Base-by-base conservation (phyloP, 1,140 invertebrate species). In the Ctenoplectra terminalis region DNA sequence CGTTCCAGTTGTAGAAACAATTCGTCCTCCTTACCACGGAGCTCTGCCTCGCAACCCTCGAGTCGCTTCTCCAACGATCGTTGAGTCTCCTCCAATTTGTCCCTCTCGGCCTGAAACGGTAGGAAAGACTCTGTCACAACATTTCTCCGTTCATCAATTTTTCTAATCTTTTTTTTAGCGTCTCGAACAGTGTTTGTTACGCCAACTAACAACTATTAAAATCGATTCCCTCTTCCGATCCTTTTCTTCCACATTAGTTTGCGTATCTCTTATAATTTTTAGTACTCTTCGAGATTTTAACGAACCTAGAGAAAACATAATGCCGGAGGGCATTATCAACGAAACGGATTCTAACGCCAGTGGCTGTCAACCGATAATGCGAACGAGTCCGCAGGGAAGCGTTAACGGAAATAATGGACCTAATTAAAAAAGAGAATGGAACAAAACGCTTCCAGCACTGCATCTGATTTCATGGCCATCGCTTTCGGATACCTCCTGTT, bases 11-110 rank as follows among this genome's bases (percentile, higher is more conserved):
- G 95, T 2, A 95, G 82, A 86, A 96, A 96, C 34, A 96, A 93
- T 82, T 96, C 95, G 77, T 95, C 95, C 85, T 96, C 95, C 85
- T 95, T 96, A 76, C 95, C 94, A 43, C 94, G 94, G 7, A 96
- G 88, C 52, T 95, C 94, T 9, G 93, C 83, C 66, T 96, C 95
- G 82, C 94, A 94, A 20, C 92, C 92, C 84, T 95, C 95, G 50
- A 96, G 84, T 69, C 93, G 91, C 82, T 90, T 93, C 40, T 95
- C 94, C 86, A 96, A 84, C 52, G 92, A 90, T 6, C 93, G 90
- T 56, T 94, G 94, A 31, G 92, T 91, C 63, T 93, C 92, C 8
- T 94, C 93, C 77, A 96, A 84, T 83, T 94, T 94, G 80, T 96
- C 95, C 50, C 94, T 90, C 89, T 96, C 95, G 56, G 94, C 95